Conservation (phyloP, 2,797 vertebrate genomes). For the Paguma larvata region DNA sequence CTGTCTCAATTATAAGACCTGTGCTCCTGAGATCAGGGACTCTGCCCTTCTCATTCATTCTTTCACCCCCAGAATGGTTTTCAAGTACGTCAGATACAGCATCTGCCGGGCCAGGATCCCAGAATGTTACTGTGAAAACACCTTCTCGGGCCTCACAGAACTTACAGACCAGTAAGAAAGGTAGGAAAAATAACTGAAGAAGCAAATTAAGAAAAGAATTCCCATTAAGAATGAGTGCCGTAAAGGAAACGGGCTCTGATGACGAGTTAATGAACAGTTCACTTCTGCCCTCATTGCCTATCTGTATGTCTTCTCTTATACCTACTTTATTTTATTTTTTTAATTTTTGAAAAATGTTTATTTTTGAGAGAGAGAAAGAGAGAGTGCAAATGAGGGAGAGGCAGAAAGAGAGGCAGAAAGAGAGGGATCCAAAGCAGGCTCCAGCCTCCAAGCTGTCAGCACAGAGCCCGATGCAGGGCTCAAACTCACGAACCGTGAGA, state of each 20-base stretch:
- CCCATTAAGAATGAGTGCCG: neutral
- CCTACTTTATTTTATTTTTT: neutral
- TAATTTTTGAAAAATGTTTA: neutral
- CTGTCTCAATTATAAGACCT: neutral
- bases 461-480: neutral
- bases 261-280: neutral
- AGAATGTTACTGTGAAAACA: neutral
- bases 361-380: neutral
- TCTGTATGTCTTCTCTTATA: neutral
- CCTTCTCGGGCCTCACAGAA: neutral
- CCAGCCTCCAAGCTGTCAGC: neutral
- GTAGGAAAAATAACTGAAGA: neutral
- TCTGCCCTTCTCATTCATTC: neutral
- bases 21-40: neutral
- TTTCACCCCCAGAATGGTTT: neutral
- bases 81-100: neutral
- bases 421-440: no score
- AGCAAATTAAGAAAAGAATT: neutral
- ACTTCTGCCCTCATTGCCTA: fast-evolving
- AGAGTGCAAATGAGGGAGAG: neutral
- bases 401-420: neutral
- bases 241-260: neutral
- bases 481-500: neutral
- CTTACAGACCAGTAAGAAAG: neutral
- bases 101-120: neutral